Evolutionary conservation across 2,888 invertebrate genomes (phyloP).

Genomic region (Orgyia antiqua): DNA sequence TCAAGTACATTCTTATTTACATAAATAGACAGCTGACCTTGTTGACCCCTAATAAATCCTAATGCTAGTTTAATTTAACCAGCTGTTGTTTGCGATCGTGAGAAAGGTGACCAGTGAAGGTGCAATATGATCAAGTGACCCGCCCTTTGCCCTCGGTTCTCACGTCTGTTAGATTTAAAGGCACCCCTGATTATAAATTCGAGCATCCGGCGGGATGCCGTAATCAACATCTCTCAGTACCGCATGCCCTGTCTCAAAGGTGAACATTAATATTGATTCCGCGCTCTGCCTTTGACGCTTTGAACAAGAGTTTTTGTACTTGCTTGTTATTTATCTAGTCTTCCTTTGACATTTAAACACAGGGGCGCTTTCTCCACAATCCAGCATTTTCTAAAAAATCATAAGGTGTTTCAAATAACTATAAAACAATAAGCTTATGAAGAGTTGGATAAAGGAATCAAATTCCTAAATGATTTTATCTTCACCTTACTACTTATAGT

Average conservation of each 20-base stretch:
- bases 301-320: slow-evolving; percentile 56
- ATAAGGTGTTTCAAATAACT: too few species aligned
- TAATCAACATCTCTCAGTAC: slow-evolving; percentile 46
- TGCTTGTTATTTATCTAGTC: slow-evolving; percentile 48
- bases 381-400: too few species aligned
- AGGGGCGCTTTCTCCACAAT: too few species aligned
- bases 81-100: slow-evolving; percentile 62
- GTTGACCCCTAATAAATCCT: slow-evolving; percentile 64
- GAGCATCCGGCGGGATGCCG: slow-evolving; percentile 53
- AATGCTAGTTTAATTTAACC: slow-evolving; percentile 60
- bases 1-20: slow-evolving; percentile 47
- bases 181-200: slow-evolving; percentile 71
- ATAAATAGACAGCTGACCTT: slow-evolving; percentile 64
- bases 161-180: slow-evolving; percentile 52
- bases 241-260: slow-evolving; percentile 53
- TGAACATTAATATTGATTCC: slow-evolving; percentile 73
- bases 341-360: too few species aligned
- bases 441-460: too few species aligned
- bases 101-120: slow-evolving; percentile 60
- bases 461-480: too few species aligned
- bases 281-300: slow-evolving; percentile 62
- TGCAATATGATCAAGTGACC: slow-evolving; percentile 69
- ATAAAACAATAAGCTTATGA: too few species aligned
- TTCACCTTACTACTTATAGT: too few species aligned
- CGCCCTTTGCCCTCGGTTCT: slow-evolving; percentile 66